Evolutionary conservation across 1,140 invertebrate genomes (phyloP).

Genomic region (Aphis craccivora): DNA sequence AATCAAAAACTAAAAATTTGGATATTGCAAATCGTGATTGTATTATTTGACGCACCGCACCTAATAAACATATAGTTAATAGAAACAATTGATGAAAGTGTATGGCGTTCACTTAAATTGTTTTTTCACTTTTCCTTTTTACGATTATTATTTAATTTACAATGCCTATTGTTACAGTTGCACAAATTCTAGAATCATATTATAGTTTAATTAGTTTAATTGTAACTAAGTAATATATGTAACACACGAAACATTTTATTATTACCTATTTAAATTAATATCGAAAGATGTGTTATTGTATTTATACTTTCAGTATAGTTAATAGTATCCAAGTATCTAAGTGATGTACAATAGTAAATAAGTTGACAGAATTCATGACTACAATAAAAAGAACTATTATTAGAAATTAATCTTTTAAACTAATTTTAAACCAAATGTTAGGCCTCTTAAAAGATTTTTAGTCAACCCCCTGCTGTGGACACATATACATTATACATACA

Average conservation of each 20-base stretch:
- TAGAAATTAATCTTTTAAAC: background rate
- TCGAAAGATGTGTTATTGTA: no score
- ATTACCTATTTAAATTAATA: no score
- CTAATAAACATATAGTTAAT: background rate
- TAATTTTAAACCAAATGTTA: background rate
- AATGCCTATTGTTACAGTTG: background rate
- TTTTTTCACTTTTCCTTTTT: background rate
- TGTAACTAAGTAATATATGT: background rate
- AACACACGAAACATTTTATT: background rate
- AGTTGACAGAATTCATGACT: background rate
- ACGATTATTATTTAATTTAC: background rate
- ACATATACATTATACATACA: background rate
- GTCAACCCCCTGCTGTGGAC: background rate
- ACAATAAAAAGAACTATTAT: background rate
- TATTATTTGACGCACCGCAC: background rate
- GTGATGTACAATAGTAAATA: background rate
- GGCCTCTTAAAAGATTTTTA: background rate
- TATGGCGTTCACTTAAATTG: background rate
- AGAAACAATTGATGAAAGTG: conserved; percentile 35
- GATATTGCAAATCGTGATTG: background rate
- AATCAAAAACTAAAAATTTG: background rate
- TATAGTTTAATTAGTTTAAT: background rate
- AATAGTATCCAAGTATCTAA: background rate
- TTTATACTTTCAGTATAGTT: background rate
- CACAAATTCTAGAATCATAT: background rate